phyloP scores from a whole-genome alignment of 2,888 invertebrate genomes.

The Tanypteryx hageni region DNA sequence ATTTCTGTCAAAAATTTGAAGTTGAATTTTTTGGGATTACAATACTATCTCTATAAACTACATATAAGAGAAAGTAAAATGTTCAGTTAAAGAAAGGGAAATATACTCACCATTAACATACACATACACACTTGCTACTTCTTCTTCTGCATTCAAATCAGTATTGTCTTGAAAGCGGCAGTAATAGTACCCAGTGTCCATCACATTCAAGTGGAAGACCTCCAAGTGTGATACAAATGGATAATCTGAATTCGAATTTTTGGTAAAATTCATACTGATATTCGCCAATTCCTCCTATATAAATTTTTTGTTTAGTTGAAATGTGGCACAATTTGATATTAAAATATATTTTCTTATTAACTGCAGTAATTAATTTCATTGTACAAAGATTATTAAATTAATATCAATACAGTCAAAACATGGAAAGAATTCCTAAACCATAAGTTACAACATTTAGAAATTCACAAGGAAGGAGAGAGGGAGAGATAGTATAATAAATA shows the following conservation, averaged over 20 bases:
- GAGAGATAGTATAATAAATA: no score
- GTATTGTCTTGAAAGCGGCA: slow-evolving; percentile 74
- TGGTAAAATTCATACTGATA: not conserved
- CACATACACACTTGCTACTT: slow-evolving; percentile 76
- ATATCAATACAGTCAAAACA: no score
- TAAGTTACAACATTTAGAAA: no score
- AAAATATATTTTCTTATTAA: not conserved
- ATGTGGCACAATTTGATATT: not conserved
- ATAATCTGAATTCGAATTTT: slow-evolving; percentile 11
- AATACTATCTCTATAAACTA: no score
- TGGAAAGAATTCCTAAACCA: no score
- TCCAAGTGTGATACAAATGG: slow-evolving; percentile 67
- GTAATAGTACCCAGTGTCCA: slow-evolving; percentile 74
- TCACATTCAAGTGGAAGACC: slow-evolving; percentile 69
- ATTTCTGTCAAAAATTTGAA: no score
- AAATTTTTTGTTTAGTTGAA: not conserved
- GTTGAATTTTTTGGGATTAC: not conserved
- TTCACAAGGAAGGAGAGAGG: no score
- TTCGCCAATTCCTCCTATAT: not conserved
- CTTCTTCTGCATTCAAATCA: slow-evolving; percentile 72
- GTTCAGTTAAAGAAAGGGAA: no score
- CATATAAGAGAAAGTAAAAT: no score
- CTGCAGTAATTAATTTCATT: no score
- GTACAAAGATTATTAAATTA: no score
- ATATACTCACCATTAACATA: slow-evolving; percentile 77